Base-by-base conservation (phyloP, 2,888 invertebrate species). In the Tillus elongatus region DNA sequence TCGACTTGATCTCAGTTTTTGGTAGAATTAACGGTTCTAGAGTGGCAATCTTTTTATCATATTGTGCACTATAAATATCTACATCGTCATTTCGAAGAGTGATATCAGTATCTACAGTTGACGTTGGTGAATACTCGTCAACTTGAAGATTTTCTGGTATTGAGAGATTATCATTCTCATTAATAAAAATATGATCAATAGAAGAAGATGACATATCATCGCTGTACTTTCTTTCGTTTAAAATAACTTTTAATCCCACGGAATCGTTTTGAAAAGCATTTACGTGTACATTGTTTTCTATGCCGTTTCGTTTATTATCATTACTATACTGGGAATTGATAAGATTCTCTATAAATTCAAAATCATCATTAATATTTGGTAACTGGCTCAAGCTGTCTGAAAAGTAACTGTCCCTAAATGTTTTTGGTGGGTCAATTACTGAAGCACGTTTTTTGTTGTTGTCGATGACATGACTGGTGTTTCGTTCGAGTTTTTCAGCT, bases 141-240 rank as follows among this genome's bases (percentile, higher is more conserved):
- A 44, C 36, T 37, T 49, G 44, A 19, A 57, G 42, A 46, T 57
- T 47, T 27, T 61, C 61, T 9, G 64, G 64, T 33, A 80, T 74
- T 11, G 77, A 73, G 33, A 81, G 66, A 64, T 80, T 79, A 60
- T 81, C 80, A 58, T 75, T 77, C 63, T 77, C 76, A 60, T 82
- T 81, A 39, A 81, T 81, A 39, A 81, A 67, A 49, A 70, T 66
- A 15, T 74, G 74, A 56, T 76, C 75, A 42, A 75, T 74, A 13
- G 69, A 66, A 15, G 51, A 51, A 13, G 69, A 66, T 15, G 51
- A 51, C 36, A 53, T 45, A 31, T 64, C 63, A 27, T 64, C 62
- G 33, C 55, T 55, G 30, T 57, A 56, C 37, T 55, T 51, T 26
- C 52, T 39, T 36, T 34, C 15, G 10, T 34, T 38, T 4, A 27